phyloP scores from a whole-genome alignment of 2,888 invertebrate genomes.

The Meliscaeva auricollis region DNA sequence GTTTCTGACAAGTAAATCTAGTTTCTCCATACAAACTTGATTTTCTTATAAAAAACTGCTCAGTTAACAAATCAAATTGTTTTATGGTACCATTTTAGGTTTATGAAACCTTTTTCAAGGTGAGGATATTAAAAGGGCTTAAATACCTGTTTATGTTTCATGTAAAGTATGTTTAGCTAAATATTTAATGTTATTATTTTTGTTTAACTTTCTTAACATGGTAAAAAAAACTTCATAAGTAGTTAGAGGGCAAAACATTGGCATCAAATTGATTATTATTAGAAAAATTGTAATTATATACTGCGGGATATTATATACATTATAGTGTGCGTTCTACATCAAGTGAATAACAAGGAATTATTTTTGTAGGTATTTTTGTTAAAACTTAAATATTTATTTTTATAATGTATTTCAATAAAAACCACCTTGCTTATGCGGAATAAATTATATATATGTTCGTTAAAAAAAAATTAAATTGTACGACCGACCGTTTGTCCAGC shows the following conservation, averaged over 20 bases:
- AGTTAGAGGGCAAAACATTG: conserved; percentile 6
- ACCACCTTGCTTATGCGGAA: conserved; percentile 23
- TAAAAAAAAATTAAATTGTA: neutral
- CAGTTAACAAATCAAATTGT: too few relatives aligned
- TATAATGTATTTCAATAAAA: neutral
- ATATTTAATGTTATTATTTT: too few relatives aligned
- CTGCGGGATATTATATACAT: conserved; percentile 18
- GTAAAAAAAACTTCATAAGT: too few relatives aligned
- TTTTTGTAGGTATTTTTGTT: neutral
- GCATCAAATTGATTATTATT: neutral
- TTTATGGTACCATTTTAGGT: too few relatives aligned
- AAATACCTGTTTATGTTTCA: too few relatives aligned
- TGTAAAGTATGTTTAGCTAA: too few relatives aligned
- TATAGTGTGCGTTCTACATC: conserved; percentile 36
- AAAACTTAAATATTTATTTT: neutral
- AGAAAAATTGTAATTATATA: neutral
- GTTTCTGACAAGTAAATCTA: too few relatives aligned
- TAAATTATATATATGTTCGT: conserved; percentile 4
- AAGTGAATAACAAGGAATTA: conserved; percentile 10
- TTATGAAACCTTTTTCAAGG: too few relatives aligned
- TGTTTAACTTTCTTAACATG: too few relatives aligned
- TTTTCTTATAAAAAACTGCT: too few relatives aligned
- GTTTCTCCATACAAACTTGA: too few relatives aligned
- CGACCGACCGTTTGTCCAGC: conserved; percentile 31
- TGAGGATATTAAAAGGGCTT: too few relatives aligned